phyloP scores from a whole-genome alignment of 1,140 invertebrate genomes.

The Druon quercuslanigerum region DNA sequence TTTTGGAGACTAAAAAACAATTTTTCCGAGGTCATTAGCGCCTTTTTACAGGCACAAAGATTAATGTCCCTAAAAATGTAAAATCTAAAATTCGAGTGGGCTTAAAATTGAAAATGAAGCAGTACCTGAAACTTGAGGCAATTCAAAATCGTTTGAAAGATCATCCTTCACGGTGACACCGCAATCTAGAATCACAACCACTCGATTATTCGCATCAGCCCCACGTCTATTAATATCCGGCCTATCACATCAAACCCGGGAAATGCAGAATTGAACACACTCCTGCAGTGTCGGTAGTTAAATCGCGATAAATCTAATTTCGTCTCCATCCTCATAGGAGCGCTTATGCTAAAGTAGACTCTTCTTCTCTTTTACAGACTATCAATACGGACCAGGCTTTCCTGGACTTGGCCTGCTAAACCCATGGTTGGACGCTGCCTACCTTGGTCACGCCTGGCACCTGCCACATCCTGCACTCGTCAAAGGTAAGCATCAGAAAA shows the following conservation, averaged over 20 bases:
- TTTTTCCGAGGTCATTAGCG: neutral
- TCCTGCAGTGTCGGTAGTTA: conserved; percentile 6
- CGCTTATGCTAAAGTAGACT: conserved; percentile 14
- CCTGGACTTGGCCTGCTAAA: conserved; percentile 80
- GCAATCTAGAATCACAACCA: conserved; percentile 5
- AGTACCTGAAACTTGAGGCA: neutral
- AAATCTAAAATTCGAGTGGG: too few species aligned
- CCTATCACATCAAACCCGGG: neutral
- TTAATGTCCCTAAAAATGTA: too few species aligned
- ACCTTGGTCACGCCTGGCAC: conserved; percentile 84
- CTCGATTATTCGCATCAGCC: conserved; percentile 1
- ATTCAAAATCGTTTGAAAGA: neutral
- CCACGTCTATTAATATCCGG: conserved; percentile 12
- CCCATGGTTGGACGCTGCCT: conserved; percentile 86
- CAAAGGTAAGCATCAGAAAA: conserved; percentile 76
- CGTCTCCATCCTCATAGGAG: neutral
- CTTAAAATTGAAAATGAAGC: too few species aligned
- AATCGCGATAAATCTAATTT: conserved; percentile 31
- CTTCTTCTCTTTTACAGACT: conserved; percentile 79
- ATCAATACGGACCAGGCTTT: conserved; percentile 78
- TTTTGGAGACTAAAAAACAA: neutral
- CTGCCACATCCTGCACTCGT: conserved; percentile 80
- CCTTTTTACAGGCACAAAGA: too few species aligned
- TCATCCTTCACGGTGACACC: neutral
- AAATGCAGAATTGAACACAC: conserved; percentile 7